phyloP scores from a whole-genome alignment of 2,113 vertebrate species.

The Brienomyrus longianalis region DNA sequence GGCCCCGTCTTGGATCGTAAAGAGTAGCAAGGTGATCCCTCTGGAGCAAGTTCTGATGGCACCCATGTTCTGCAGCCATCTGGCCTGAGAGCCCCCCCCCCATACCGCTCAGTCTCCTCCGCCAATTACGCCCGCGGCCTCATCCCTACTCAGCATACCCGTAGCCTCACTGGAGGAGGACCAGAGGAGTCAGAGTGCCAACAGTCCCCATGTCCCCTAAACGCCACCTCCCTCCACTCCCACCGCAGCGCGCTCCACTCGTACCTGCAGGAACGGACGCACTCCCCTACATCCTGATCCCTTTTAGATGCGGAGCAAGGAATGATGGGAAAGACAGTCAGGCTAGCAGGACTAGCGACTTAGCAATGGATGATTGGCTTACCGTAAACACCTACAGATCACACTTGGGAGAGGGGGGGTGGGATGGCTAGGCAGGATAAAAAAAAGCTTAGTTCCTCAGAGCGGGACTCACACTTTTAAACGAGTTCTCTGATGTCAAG shows the following conservation, averaged over 20 bases:
- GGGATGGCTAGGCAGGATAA: slow-evolving; percentile 48
- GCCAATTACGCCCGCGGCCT: slow-evolving; percentile 14
- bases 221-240: slow-evolving; percentile 41
- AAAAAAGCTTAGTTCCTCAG: slow-evolving; percentile 48
- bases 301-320: slow-evolving; percentile 45
- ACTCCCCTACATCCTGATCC: slow-evolving; percentile 60
- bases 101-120: slow-evolving; percentile 25
- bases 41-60: slow-evolving; percentile 65
- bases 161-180: slow-evolving; percentile 48
- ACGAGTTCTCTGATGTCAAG: slow-evolving; percentile 38
- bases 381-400: slow-evolving; percentile 54
- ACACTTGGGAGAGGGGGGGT: slow-evolving; percentile 54
- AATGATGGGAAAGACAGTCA: slow-evolving; percentile 54
- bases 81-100: slow-evolving; percentile 62
- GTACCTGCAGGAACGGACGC: slow-evolving; percentile 50
- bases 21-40: slow-evolving; percentile 28
- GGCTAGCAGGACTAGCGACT: slow-evolving; percentile 69
- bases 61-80: slow-evolving; percentile 63
- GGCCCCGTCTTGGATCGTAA: slow-evolving; percentile 93
- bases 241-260: slow-evolving; percentile 40
- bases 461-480: slow-evolving; percentile 53
- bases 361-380: slow-evolving; percentile 71
- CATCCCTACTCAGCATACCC: slow-evolving; percentile 32
- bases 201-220: slow-evolving; percentile 32
- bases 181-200: slow-evolving; percentile 62